phyloP scores from a whole-genome alignment of 2,888 invertebrate genomes.

The Bombyx huttoni region DNA sequence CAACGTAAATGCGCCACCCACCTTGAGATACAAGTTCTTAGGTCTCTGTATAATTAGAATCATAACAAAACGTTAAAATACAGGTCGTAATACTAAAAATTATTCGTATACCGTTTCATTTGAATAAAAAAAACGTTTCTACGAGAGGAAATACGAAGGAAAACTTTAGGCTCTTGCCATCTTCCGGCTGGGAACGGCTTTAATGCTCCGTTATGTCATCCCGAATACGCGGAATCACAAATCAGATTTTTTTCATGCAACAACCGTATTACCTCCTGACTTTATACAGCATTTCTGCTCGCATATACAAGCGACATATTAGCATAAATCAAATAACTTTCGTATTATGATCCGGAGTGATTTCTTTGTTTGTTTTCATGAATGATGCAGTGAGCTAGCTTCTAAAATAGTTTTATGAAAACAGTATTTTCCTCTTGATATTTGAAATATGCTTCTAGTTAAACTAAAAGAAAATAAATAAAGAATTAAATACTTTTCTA shows the following conservation, averaged over 20 bases:
- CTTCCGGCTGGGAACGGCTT: slow-evolving; percentile 1
- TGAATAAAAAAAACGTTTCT: slow-evolving; percentile 5
- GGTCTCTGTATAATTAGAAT: neutral
- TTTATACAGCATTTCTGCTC: neutral
- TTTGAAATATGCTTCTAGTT: too few relatives aligned
- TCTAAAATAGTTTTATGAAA: neutral
- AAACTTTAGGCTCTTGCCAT: neutral
- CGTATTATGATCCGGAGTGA: neutral
- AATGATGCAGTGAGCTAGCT: too few relatives aligned
- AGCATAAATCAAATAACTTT: neutral
- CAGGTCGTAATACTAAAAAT: neutral
- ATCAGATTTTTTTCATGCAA: slow-evolving; percentile 5
- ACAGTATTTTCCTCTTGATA: too few relatives aligned
- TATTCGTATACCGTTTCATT: neutral
- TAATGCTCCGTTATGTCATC: slow-evolving; percentile 6
- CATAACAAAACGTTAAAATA: neutral
- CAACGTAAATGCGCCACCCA: too few relatives aligned
- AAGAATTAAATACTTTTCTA: too few relatives aligned
- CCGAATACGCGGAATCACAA: slow-evolving; percentile 3
- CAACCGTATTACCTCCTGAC: neutral
- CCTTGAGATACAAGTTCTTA: too few relatives aligned
- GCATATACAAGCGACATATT: neutral
- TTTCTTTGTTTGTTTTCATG: neutral
- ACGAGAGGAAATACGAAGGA: neutral
- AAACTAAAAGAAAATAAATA: too few relatives aligned